phyloP scores from a whole-genome alignment of 2,113 vertebrate species.

The Perognathus longimembris region DNA sequence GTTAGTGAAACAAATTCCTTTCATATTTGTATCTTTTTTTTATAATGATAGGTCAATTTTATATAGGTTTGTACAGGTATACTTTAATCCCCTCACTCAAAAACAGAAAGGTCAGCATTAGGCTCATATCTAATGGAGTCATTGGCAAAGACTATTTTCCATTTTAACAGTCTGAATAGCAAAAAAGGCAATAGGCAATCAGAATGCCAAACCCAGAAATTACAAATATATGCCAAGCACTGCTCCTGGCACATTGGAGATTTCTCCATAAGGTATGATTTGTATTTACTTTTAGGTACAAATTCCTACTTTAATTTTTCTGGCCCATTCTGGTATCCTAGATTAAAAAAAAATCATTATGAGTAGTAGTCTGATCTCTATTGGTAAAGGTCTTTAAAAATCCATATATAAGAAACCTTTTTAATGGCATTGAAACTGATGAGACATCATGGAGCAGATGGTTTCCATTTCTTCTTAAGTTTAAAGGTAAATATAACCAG shows the following conservation, averaged over 20 bases:
- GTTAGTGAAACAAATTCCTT: neutral
- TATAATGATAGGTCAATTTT: neutral
- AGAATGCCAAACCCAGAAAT: neutral
- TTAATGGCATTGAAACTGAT: neutral
- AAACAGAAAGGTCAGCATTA: neutral
- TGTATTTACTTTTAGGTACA: constrained; percentile 32
- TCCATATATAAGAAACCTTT: neutral
- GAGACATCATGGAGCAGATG: neutral
- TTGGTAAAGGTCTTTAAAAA: neutral
- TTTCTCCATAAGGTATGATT: neutral
- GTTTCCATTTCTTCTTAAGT: neutral
- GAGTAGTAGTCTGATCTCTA: neutral
- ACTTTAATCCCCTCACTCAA: neutral
- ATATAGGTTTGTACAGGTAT: neutral
- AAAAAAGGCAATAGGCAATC: neutral
- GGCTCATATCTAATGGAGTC: neutral
- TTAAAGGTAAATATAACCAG: neutral
- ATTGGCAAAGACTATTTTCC: neutral
- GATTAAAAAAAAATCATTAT: neutral
- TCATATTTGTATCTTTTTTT: neutral
- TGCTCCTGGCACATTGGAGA: neutral
- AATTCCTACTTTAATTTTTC: constrained; percentile 27
- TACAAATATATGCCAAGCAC: neutral
- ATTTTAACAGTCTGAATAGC: neutral
- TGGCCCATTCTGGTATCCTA: neutral